phyloP scores from a whole-genome alignment of 2,888 invertebrate genomes.

The Drosophila fulvimacula region DNA sequence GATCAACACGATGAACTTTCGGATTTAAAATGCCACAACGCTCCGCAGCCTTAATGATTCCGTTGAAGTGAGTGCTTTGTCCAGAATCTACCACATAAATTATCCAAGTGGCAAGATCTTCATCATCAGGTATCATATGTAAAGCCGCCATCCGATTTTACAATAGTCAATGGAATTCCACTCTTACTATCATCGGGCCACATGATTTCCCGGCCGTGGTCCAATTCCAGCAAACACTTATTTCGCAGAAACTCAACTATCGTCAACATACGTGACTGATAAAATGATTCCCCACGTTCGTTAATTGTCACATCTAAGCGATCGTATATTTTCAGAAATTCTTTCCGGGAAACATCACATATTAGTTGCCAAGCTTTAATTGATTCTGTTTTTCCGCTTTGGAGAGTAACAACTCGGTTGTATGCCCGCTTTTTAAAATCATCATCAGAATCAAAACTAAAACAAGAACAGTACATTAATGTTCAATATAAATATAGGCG shows the following conservation, averaged over 20 bases:
- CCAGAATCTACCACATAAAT: constrained; percentile 98
- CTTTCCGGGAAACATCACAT: constrained; percentile 96
- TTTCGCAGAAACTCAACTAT: constrained; percentile 91
- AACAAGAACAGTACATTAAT: neutral
- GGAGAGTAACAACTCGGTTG: constrained; percentile 95
- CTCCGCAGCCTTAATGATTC: constrained; percentile 92
- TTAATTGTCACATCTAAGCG: constrained; percentile 91
- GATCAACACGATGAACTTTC: constrained; percentile 90
- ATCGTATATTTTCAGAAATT: constrained; percentile 96
- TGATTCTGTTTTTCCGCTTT: constrained; percentile 92
- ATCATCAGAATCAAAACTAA: constrained; percentile 95
- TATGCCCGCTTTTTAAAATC: constrained; percentile 98
- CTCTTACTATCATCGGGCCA: constrained; percentile 88
- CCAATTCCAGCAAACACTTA: constrained; percentile 90
- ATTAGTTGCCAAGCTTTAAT: constrained; percentile 97
- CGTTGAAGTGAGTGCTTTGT: constrained; percentile 89
- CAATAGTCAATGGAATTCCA: constrained; percentile 95
- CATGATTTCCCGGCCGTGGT: constrained; percentile 94
- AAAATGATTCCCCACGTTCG: constrained; percentile 98
- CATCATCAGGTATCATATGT: constrained; percentile 98
- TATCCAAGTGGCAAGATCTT: constrained; percentile 95
- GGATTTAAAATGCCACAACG: constrained; percentile 90
- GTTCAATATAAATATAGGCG: neutral
- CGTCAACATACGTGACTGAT: constrained; percentile 95
- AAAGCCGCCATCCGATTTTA: constrained; percentile 96